These are phyloP conservation scores for Heteronetta atricapilla DNA, from an alignment of 2,113 vertebrate genomes.

Conservation along the genomic window DNA sequence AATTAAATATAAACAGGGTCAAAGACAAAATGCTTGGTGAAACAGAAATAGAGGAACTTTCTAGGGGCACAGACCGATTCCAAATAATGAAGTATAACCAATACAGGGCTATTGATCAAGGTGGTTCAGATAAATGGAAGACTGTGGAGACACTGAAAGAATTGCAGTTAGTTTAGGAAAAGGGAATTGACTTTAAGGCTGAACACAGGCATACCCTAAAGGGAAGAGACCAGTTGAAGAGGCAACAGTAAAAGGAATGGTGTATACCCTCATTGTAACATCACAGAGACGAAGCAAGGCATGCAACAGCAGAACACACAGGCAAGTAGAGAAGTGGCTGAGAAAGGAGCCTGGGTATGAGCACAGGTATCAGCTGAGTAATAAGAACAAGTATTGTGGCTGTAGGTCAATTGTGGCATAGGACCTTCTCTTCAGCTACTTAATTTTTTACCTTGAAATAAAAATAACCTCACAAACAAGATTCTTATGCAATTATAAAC, in stretches of 20 bases:
- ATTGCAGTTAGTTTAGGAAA: neutral
- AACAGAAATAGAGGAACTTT: neutral
- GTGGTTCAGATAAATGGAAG: neutral
- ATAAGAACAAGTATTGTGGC: neutral
- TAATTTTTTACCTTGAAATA: slow-evolving; percentile 21
- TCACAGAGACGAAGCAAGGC: neutral
- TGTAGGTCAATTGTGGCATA: neutral
- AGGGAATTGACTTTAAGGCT: neutral
- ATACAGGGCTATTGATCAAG: neutral
- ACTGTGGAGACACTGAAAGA: neutral
- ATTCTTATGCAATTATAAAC: neutral
- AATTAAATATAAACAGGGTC: neutral
- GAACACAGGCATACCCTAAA: neutral
- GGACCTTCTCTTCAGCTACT: neutral
- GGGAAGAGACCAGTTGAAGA: neutral
- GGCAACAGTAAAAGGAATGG: neutral
- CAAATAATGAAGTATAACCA: neutral
- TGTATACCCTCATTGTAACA: neutral
- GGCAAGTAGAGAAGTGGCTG: neutral
- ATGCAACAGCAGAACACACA: neutral
- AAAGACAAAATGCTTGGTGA: neutral
- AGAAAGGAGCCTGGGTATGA: neutral
- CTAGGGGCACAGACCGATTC: neutral
- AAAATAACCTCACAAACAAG: neutral
- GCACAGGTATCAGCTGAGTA: neutral